A percentile compares a stretch with the other conserved stretches of the same genome.
Conservation (phyloP, 2,888 invertebrate genomes). For the Serrognathus titanus region DNA sequence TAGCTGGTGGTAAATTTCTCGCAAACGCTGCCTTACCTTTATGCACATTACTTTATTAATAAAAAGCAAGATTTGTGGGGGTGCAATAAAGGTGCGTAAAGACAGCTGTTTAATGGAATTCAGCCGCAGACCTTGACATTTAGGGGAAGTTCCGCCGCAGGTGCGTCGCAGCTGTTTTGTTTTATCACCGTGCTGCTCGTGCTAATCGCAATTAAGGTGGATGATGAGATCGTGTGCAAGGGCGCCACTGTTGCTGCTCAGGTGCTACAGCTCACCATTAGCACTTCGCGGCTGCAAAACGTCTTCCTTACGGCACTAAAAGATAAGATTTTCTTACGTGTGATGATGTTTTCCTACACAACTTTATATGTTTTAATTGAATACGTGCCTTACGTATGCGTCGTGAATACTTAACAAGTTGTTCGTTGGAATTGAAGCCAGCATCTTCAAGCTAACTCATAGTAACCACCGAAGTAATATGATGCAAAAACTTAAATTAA, state of each 20-base stretch:
- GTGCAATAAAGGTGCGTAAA: constrained; percentile 3
- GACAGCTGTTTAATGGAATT: constrained; percentile 13
- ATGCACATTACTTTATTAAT: constrained; percentile 5
- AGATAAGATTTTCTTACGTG: background rate
- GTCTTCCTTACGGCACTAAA: too few relatives aligned
- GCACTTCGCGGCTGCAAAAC: background rate
- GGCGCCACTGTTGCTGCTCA: constrained; percentile 3
- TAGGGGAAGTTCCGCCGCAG: constrained; percentile 19
- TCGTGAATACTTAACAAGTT: too few relatives aligned
- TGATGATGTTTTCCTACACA: background rate
- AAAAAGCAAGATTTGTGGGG: constrained; percentile 1
- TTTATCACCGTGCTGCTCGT: constrained; percentile 19
- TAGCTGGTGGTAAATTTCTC: constrained; percentile 11
- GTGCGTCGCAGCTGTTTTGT: constrained; percentile 22
- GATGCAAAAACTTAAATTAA: too few relatives aligned
- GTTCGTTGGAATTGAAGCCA: too few relatives aligned
- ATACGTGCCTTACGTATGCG: too few relatives aligned
- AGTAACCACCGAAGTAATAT: too few relatives aligned
- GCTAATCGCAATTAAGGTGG: constrained; percentile 22
- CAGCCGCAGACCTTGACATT: constrained; percentile 16
- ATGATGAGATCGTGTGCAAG: constrained; percentile 16
- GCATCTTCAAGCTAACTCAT: too few relatives aligned
- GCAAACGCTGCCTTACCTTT: constrained; percentile 9
- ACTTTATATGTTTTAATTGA: background rate
- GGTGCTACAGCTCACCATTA: constrained; percentile 13